Base-by-base conservation (phyloP, 1,140 invertebrate species). In the Colletes latitarsis region DNA sequence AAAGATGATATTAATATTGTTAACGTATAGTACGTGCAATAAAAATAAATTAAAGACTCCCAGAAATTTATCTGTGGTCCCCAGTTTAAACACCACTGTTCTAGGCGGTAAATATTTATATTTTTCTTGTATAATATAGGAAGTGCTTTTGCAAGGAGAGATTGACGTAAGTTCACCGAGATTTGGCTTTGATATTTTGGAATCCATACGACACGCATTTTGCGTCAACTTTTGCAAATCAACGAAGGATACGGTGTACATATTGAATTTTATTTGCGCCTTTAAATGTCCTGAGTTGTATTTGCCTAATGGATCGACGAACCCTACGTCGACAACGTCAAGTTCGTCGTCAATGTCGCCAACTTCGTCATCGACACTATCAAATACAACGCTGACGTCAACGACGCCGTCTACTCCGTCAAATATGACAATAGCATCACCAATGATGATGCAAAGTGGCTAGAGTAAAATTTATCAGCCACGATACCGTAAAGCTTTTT, bases 251-350 rank as follows among this genome's bases (percentile, higher is more conserved):
- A 19, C 9, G 39, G 0, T 14, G 3, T 84, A 77, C 39, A 0
- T 81, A 0, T 0, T 9, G 10, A 84, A 77, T 52, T 0, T 84
- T 8, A 0, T n/a, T 0, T 85, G 84, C 39, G 63, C 53, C 17
- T 0, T 55, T 9, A 85, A 84, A 43, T 85, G 84, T 41, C 84
- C 84, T 0, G 84, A 85, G 58, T 70, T 85, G 5, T 84, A 69
- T 81, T 39, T 85, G 19, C 67, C 70, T 4, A 21, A 76, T 12
- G 0, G 9, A 46, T 41, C 53, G 1, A 68, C 73, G 5, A 49
- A 15, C 0, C 1, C 0, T 39, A 0, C 12, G 39, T 17, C 62
- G 43, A 1, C 19, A 43, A 49, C 39, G 8, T 46, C 71, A 4
- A 39, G 1, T 17, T 3, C 39, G 6, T 30, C n/a, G 19, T 17